These are phyloP conservation scores for Falco columbarius DNA, from an alignment of 2,797 vertebrate genomes.

Conservation along the genomic window DNA sequence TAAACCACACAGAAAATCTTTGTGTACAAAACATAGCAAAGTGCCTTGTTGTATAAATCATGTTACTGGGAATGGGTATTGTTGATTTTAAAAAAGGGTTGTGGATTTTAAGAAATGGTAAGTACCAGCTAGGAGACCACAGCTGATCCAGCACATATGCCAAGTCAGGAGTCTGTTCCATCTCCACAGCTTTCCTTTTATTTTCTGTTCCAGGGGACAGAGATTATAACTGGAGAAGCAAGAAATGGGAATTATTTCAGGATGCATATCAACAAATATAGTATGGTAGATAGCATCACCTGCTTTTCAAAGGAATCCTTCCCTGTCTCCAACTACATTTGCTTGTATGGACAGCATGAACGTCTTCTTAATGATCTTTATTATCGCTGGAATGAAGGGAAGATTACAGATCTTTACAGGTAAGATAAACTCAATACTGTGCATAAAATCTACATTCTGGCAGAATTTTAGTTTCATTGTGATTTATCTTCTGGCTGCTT, in stretches of 20 bases:
- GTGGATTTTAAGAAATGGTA: neutral
- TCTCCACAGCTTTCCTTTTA: neutral
- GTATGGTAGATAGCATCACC: constrained; percentile 85
- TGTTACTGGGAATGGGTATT: neutral
- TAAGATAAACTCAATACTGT: constrained; percentile 33
- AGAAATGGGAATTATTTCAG: constrained; percentile 87
- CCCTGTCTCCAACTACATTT: constrained; percentile 86
- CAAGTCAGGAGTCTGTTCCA: neutral
- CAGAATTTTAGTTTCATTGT: neutral
- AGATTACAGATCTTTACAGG: constrained; percentile 90
- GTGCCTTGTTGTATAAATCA: neutral
- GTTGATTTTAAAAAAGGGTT: neutral
- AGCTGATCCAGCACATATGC: neutral
- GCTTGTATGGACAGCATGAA: constrained; percentile 89
- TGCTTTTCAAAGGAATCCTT: constrained; percentile 86
- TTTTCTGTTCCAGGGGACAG: constrained; percentile 75
- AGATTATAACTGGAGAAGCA: constrained; percentile 81
- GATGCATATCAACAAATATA: constrained; percentile 79
- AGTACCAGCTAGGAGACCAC: neutral
- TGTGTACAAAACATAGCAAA: neutral
- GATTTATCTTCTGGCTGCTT: neutral
- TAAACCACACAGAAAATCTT: neutral
- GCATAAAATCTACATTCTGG: neutral
- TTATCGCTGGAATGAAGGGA: constrained; percentile 73
- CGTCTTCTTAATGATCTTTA: constrained; percentile 87